Base-by-base conservation (phyloP, 2,113 vertebrate genomes). In the Hipposideros armiger region DNA sequence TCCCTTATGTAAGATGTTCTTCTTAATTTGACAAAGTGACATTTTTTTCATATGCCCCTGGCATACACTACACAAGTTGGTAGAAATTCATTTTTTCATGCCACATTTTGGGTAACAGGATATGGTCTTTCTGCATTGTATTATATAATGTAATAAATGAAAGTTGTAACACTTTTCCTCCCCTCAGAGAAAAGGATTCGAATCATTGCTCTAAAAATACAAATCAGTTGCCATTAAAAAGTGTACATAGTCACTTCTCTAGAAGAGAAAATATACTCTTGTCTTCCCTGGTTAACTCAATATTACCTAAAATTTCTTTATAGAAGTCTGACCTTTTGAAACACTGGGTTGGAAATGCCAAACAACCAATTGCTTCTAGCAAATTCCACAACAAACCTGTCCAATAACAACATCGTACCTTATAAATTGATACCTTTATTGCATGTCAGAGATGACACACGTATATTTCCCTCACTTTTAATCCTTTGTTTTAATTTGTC, bases 81-180 rank as follows among this genome's bases (percentile, higher is more conserved):
- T 58, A 69, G 67, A 45, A 32, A 58, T 76, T 52, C 95, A 32
- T 76, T 91, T 93, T 69, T 80, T 70, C n/a, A 19, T 4, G 0
- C 28, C 58, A n/a, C 30, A 84, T 92, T 93, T 95, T 78, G 36
- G 4, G 15, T 5, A 72, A 70, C 30, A 47, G 3, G 14, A 86
- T 17, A 52, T 80, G 28, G 16, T 60, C 13, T 62, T 15, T 85
- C 89, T 94, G 24, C 26, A 94, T 9, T 77, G 76, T 26, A 80
- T 83, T 82, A 69, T 83, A 32, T 14, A n/a, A 80, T 62, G 85
- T 72, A 94, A 26, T 32, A 91, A 97, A 89, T 87, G n/a, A 92
- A 94, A 94, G 40, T 70, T n/a, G 26, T 64, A 81, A 17, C 24
- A 82, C 7, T 96, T 81, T 93, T 90, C 11, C 20, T 81, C n/a